Evolutionary conservation across 2,888 invertebrate species (phyloP).

Genomic region (Falcaria lacertinaria): DNA sequence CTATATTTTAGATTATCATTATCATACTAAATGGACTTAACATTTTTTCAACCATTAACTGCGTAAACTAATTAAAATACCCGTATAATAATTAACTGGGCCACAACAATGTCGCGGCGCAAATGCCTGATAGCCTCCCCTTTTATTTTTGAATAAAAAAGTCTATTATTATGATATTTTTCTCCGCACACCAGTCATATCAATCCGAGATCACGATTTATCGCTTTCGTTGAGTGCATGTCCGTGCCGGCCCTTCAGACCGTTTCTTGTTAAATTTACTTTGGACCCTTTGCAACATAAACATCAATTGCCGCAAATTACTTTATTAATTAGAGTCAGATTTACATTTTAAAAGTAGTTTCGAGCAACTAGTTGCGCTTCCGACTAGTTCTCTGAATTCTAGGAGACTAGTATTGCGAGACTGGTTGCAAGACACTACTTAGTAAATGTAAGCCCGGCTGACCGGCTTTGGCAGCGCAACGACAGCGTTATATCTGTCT

Average conservation of each 20-base stretch:
- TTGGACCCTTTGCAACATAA: slow-evolving; percentile 9
- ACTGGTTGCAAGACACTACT: neutral
- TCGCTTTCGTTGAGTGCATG: slow-evolving; percentile 68
- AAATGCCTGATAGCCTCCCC: slow-evolving; percentile 79
- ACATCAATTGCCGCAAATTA: neutral
- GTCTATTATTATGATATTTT: slow-evolving; percentile 51
- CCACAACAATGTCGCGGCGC: slow-evolving; percentile 69
- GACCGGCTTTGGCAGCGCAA: slow-evolving; percentile 39
- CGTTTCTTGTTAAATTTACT: slow-evolving; percentile 21
- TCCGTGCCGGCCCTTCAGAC: slow-evolving; percentile 44
- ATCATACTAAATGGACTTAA: slow-evolving; percentile 79
- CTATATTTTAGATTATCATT: slow-evolving; percentile 78
- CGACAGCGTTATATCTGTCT: slow-evolving; percentile 46
- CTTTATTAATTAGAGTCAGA: neutral
- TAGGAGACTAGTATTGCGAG: neutral
- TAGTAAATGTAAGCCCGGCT: neutral
- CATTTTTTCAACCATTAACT: slow-evolving; percentile 77
- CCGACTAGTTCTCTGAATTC: neutral
- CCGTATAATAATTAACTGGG: slow-evolving; percentile 74
- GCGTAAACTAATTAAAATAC: slow-evolving; percentile 74
- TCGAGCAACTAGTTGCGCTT: neutral
- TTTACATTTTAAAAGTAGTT: neutral
- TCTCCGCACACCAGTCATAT: slow-evolving; percentile 59
- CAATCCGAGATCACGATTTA: slow-evolving; percentile 69
- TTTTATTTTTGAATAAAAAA: slow-evolving; percentile 48